phyloP scores from a whole-genome alignment of 2,888 invertebrate genomes.

The Papilio elwesi region DNA sequence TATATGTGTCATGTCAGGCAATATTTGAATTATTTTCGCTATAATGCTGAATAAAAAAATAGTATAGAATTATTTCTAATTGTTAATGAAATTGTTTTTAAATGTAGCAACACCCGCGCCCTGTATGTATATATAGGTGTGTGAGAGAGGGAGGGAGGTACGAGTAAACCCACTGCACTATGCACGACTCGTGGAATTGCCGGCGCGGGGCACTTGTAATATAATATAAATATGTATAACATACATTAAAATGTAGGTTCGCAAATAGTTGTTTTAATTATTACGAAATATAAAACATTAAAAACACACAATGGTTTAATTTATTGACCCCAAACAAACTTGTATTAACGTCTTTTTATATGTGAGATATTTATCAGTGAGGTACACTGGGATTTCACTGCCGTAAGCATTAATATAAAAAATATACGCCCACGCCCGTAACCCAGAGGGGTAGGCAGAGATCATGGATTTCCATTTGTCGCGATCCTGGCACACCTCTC shows the following conservation, averaged over 20 bases:
- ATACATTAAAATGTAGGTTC: slow-evolving; percentile 54
- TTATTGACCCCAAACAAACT: slow-evolving; percentile 1
- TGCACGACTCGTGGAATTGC: slow-evolving; percentile 80
- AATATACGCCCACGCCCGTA: too few species aligned
- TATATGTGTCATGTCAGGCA: neutral
- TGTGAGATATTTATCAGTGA: too few species aligned
- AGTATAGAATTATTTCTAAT: slow-evolving; percentile 1
- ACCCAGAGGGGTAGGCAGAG: too few species aligned
- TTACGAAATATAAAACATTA: slow-evolving; percentile 61
- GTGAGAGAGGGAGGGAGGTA: slow-evolving; percentile 48
- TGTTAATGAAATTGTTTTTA: slow-evolving; percentile 27
- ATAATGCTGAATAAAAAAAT: slow-evolving; percentile 12
- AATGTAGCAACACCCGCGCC: slow-evolving; percentile 52
- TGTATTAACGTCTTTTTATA: too few species aligned
- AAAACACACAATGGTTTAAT: slow-evolving; percentile 36
- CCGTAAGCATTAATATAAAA: too few species aligned
- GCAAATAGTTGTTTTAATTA: slow-evolving; percentile 75
- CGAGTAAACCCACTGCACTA: slow-evolving; percentile 67
- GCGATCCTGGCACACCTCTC: too few species aligned
- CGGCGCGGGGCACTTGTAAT: slow-evolving; percentile 61
- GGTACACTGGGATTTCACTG: too few species aligned
- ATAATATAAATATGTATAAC: slow-evolving; percentile 50
- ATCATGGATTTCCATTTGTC: too few species aligned
- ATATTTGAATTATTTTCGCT: slow-evolving; percentile 18
- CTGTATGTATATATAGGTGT: slow-evolving; percentile 64